Conservation (phyloP, 2,797 vertebrate species). For the Tamandua tetradactyla region DNA sequence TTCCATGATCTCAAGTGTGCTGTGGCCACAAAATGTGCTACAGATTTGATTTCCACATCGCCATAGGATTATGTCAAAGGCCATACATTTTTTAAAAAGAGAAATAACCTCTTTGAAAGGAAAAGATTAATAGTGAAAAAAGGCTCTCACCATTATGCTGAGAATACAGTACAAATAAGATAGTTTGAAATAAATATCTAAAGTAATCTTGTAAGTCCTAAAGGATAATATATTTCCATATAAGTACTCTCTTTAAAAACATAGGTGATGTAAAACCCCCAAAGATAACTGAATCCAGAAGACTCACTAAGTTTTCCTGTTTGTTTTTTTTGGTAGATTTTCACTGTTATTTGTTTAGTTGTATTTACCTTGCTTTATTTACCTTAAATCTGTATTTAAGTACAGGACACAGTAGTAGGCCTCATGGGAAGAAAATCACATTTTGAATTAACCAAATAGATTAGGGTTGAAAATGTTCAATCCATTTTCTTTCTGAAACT, state of each 20-base stretch:
- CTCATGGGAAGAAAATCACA: background rate
- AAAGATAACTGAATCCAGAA: background rate
- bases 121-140: conserved; percentile 12
- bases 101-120: conserved; percentile 10
- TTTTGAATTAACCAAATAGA: background rate
- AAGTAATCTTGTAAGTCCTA: background rate
- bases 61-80: background rate
- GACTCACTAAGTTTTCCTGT: background rate
- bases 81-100: background rate
- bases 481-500: conserved; percentile 44
- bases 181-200: background rate
- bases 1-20: background rate
- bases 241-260: background rate
- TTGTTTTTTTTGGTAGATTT: background rate
- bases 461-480: background rate
- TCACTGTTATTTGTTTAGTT: background rate
- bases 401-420: background rate
- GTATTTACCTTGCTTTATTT: background rate
- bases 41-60: background rate
- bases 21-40: background rate
- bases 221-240: background rate
- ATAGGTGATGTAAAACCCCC: background rate
- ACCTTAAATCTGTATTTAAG: background rate
- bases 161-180: background rate
- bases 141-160: background rate